These are phyloP conservation scores for Nematostella vectensis DNA, from an alignment of 92 coral and sea anemone genomes.

Conservation along the genomic window DNA sequence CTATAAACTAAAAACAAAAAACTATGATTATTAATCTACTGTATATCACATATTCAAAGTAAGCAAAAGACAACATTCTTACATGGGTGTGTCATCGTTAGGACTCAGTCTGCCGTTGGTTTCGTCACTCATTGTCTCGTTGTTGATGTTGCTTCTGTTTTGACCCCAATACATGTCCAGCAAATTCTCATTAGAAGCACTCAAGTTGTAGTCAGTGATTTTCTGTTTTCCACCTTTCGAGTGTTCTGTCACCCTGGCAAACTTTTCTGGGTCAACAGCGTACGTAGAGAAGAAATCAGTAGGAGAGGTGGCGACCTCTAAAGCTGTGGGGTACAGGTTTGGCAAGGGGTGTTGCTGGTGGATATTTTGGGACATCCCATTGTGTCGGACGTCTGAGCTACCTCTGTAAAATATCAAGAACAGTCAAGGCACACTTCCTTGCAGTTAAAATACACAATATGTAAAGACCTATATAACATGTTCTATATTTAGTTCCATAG, in stretches of 20 bases:
- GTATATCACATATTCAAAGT: too few species aligned
- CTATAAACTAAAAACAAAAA: too few species aligned
- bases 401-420: constrained; percentile 7
- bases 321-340: constrained; percentile 61
- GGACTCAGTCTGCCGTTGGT: constrained; percentile 68
- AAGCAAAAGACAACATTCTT: too few species aligned
- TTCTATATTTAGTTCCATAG: too few species aligned
- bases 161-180: constrained; percentile 53
- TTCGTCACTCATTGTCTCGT: constrained; percentile 16
- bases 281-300: constrained; percentile 70
- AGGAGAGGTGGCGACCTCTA: constrained; percentile 30
- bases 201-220: constrained; percentile 42
- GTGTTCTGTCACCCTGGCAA: constrained; percentile 30
- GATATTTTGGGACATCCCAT: constrained; percentile 5
- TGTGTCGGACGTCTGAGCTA: constrained; percentile 6
- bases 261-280: constrained; percentile 58
- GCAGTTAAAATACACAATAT: too few species aligned
- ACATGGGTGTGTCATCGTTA: neutral
- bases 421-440: too few species aligned
- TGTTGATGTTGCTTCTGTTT: constrained; percentile 1
- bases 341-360: constrained; percentile 18
- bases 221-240: constrained; percentile 6
- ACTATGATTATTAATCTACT: too few species aligned
- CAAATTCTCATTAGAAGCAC: constrained; percentile 75
- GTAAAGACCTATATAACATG: too few species aligned